A percentile compares a stretch with the other conserved stretches of the same genome.
These are phyloP conservation scores for Limosa lapponica DNA, from an alignment of 2,797 vertebrate genomes.

Conservation along the genomic window DNA sequence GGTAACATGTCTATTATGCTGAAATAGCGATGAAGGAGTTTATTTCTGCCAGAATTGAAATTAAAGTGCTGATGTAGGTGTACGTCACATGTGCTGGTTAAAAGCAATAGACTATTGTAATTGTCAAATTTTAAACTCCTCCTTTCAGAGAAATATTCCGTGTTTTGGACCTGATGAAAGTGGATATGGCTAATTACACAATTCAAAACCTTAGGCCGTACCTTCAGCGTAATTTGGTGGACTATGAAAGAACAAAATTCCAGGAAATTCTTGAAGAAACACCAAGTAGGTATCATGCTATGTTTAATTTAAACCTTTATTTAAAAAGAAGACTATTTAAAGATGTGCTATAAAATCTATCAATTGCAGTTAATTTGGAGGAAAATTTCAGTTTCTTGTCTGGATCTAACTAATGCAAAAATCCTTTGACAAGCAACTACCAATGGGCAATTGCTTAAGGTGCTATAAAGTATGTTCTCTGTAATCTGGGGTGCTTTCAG, in stretches of 20 bases:
- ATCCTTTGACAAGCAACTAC: neutral
- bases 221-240: conserved; percentile 85
- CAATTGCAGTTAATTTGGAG: neutral
- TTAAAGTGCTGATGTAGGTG: neutral
- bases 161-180: conserved; percentile 89
- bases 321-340: neutral
- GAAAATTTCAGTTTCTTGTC: neutral
- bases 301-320: neutral
- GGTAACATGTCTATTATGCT: neutral
- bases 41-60: neutral
- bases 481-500: neutral
- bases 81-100: neutral
- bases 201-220: conserved; percentile 86
- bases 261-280: conserved; percentile 90
- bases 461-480: neutral
- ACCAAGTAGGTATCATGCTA: conserved; percentile 80
- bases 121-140: neutral
- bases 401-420: neutral
- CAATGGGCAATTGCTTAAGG: neutral
- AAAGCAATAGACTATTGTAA: neutral
- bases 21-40: neutral
- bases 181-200: conserved; percentile 91
- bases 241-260: conserved; percentile 90
- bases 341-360: neutral
- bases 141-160: conserved; percentile 85